These are phyloP conservation scores for Meta bourneti DNA, from an alignment of 2,888 invertebrate genomes.

Conservation along the genomic window DNA sequence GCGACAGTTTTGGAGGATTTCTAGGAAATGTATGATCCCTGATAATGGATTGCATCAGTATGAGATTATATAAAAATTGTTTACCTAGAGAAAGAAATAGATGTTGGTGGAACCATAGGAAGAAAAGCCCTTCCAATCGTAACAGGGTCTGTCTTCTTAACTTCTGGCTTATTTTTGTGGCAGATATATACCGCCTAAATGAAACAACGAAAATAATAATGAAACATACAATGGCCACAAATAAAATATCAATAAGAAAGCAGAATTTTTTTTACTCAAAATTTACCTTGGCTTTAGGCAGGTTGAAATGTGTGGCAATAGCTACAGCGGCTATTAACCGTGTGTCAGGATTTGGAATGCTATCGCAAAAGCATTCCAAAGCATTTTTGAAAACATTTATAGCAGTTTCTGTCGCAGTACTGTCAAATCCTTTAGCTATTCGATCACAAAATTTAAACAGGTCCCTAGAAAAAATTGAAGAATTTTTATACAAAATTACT, in stretches of 20 bases:
- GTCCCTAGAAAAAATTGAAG: slow-evolving; percentile 83
- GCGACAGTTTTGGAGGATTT: too few species aligned
- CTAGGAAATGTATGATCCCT: too few species aligned
- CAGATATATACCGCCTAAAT: slow-evolving; percentile 88
- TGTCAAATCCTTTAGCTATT: slow-evolving; percentile 87
- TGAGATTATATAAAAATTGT: too few species aligned
- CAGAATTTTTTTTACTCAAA: not conserved
- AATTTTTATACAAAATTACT: not conserved
- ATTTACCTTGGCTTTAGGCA: slow-evolving; percentile 80
- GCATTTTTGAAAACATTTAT: slow-evolving; percentile 89
- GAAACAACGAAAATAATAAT: slow-evolving; percentile 18
- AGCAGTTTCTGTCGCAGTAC: slow-evolving; percentile 82
- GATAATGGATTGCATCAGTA: too few species aligned
- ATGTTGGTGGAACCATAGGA: slow-evolving; percentile 78
- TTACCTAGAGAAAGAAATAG: slow-evolving; percentile 26
- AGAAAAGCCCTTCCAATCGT: slow-evolving; percentile 86
- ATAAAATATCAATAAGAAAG: not conserved
- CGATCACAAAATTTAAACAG: slow-evolving; percentile 94
- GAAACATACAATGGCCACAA: not conserved
- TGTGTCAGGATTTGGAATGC: slow-evolving; percentile 83
- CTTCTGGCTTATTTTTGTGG: slow-evolving; percentile 88
- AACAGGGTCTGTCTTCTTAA: slow-evolving; percentile 84
- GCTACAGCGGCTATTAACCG: slow-evolving; percentile 87
- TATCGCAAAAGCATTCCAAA: slow-evolving; percentile 93
- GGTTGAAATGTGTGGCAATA: slow-evolving; percentile 90